Evolutionary conservation across 1,140 invertebrate species (phyloP).

Genomic region (Bombus pyrosoma): DNA sequence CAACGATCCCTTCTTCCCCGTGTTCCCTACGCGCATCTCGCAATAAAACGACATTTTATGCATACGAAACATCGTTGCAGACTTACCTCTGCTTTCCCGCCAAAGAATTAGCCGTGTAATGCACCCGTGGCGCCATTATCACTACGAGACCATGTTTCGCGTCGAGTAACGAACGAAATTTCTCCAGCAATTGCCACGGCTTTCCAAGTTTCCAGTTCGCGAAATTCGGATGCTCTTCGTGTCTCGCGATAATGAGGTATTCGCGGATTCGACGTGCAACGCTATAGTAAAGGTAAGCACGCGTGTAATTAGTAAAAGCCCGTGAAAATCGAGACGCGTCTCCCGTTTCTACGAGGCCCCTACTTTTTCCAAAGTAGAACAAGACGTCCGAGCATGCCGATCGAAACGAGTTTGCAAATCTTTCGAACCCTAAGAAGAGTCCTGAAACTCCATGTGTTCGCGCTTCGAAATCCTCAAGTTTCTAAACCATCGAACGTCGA

Average conservation of each 20-base stretch:
- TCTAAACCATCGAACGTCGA: no score
- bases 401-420: no score
- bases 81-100: no score
- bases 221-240: conserved; percentile 39
- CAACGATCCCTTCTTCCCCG: accelerated
- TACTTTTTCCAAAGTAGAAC: no score
- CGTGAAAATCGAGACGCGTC: not conserved
- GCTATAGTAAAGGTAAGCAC: not conserved
- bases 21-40: no score
- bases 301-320: conserved; percentile 2
- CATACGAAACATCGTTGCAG: no score
- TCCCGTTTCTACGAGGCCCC: no score
- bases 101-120: not conserved
- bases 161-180: conserved; percentile 32
- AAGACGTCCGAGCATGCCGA: no score
- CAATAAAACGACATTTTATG: no score
- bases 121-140: not conserved
- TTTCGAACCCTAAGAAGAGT: no score
- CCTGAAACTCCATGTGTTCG: no score
- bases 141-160: not conserved
- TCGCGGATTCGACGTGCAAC: conserved; percentile 26
- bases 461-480: no score
- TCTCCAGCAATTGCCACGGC: conserved; percentile 18
- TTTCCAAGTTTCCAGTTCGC: conserved; percentile 35
- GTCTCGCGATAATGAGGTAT: conserved; percentile 53